Base-by-base conservation (phyloP, 2,888 invertebrate genomes). In the Thyatira batis region DNA sequence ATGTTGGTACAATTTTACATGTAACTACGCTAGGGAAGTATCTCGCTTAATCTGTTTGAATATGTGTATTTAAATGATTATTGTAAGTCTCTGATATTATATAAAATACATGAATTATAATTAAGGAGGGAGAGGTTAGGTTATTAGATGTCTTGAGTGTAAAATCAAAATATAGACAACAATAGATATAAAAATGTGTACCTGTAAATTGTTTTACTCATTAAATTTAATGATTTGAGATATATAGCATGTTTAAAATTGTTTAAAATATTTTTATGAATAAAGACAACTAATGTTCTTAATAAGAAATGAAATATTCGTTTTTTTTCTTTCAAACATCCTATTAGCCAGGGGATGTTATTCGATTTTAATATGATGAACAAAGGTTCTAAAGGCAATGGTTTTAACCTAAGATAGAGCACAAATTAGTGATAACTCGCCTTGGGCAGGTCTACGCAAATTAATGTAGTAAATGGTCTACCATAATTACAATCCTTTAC, bases 111-210 rank as follows among this genome's bases (percentile, higher is more conserved):
- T 54, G 56, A n/a, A 59, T 55, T 54, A 54, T 25, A 11, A 43
- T 62, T 76, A 76, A 73, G 71, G 76, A 76, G 80, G 71, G 81
- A 83, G 84, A 81, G 82, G 79, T 76, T 78, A 75, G 78, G 55
- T 57, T 63, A 62, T 63, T 59, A 61, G 58, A 63, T 61, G 11
- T 20, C 20, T 20, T n/a, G 63, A 62, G 61, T 69, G 59, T 65
- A 68, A 66, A 62, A 69, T 63, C 60, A 59, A 63, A 65, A 67
- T 61, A 60, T 62, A 54, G 53, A 55, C 65, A 62, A 45, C 56
- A 60, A 58, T 55, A 60, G 59, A 56, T 58, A 57, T 67, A 57
- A 63, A 55, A 58, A 61, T 57, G 51, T 67, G 61, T 79, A 79
- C 67, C 66, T 78, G 71, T 75, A 64, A 70, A 73, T 65, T 71